Evolutionary conservation across 2,888 invertebrate species (phyloP).

Genomic region (Zeuzera pyrina): DNA sequence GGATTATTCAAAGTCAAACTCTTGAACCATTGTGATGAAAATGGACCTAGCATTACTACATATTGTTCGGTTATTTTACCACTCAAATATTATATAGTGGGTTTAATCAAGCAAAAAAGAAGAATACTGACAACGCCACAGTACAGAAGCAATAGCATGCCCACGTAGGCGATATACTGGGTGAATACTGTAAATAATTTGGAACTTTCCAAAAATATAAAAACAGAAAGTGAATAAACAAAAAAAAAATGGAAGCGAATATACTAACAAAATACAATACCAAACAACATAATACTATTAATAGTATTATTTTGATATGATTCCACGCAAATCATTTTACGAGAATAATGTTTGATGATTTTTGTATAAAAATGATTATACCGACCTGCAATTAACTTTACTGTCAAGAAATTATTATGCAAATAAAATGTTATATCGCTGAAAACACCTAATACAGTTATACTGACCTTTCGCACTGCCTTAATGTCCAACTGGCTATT

Average conservation of each 20-base stretch:
- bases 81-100: slow-evolving; percentile 45
- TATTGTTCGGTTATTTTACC: slow-evolving; percentile 30
- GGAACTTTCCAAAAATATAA: slow-evolving; percentile 4
- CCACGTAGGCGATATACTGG: slow-evolving; percentile 50
- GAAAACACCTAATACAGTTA: slow-evolving; percentile 6
- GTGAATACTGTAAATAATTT: slow-evolving; percentile 33
- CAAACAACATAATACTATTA: no score
- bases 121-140: slow-evolving; percentile 60
- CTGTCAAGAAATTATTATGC: no score
- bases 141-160: slow-evolving; percentile 65
- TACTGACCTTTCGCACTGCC: slow-evolving; percentile 97
- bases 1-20: slow-evolving; percentile 70
- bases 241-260: slow-evolving; percentile 41
- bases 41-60: slow-evolving; percentile 57
- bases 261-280: no score
- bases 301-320: no score
- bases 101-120: slow-evolving; percentile 51
- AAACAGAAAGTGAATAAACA: slow-evolving; percentile 29
- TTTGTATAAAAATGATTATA: no score
- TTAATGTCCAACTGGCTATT: slow-evolving; percentile 98
- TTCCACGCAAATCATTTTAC: no score
- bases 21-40: slow-evolving; percentile 55
- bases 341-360: no score
- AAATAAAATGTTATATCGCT: background rate
- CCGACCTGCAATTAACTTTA: no score